A percentile compares a stretch with the other conserved stretches of the same genome.
Evolutionary conservation across 2,888 invertebrate species (phyloP).

Genomic region (Lysandra bellargus): DNA sequence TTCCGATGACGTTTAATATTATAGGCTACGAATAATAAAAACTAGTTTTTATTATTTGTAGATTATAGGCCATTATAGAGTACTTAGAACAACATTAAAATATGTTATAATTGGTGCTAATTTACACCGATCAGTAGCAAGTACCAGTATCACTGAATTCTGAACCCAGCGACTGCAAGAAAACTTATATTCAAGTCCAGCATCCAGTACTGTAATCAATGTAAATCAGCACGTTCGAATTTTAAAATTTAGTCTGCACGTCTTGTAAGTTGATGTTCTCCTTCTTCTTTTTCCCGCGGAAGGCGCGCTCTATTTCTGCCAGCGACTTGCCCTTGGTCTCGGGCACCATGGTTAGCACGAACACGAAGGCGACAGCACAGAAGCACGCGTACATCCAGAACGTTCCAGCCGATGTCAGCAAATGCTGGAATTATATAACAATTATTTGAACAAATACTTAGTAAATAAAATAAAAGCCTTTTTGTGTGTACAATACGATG

Average conservation of each 20-base stretch:
- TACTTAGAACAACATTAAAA: too few relatives aligned
- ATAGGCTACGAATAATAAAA: too few relatives aligned
- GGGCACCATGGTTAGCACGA: conserved; percentile 79
- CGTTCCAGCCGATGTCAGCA: conserved; percentile 76
- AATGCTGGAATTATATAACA: conserved; percentile 47
- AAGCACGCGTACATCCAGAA: conserved; percentile 80
- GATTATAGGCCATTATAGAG: too few relatives aligned
- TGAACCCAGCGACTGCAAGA: neutral
- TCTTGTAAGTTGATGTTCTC: conserved; percentile 51
- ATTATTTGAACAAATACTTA: neutral
- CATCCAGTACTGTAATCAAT: neutral
- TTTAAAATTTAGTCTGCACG: conserved; percentile 43
- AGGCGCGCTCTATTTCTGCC: conserved; percentile 81
- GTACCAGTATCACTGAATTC: neutral
- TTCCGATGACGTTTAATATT: neutral
- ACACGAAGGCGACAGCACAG: conserved; percentile 74
- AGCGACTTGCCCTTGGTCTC: conserved; percentile 87
- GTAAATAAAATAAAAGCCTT: neutral
- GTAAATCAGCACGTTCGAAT: neutral
- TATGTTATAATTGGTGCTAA: neutral
- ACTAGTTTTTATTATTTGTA: too few relatives aligned
- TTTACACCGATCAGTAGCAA: neutral
- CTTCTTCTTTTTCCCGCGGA: conserved; percentile 60
- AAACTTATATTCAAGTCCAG: neutral
- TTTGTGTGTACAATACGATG: neutral